Percentiles rank a stretch among this genome's conserved stretches.
These are phyloP conservation scores for Caloenas nicobarica DNA, from an alignment of 2,113 vertebrate species.

Conservation along the genomic window DNA sequence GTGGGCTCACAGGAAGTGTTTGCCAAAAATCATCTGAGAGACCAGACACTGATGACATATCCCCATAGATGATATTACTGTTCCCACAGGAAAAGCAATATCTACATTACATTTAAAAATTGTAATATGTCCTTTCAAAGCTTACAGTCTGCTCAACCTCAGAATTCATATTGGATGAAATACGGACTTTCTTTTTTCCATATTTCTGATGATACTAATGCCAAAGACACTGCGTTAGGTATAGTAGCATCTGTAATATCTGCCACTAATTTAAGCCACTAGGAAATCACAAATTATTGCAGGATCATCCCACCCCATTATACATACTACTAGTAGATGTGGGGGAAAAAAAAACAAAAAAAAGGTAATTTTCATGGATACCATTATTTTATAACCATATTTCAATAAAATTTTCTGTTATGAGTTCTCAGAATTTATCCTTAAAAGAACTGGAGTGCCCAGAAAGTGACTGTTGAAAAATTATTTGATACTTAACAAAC, in stretches of 20 bases:
- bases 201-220: neutral
- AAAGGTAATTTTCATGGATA: neutral
- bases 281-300: neutral
- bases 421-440: neutral
- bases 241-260: neutral
- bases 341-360: neutral
- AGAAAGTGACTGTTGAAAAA: neutral
- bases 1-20: neutral
- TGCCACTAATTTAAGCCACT: neutral
- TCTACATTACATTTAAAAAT: neutral
- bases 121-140: neutral
- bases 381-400: neutral
- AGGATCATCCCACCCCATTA: neutral
- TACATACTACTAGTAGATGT: neutral
- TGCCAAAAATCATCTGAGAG: neutral
- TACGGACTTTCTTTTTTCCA: neutral
- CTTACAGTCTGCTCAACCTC: neutral
- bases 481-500: neutral
- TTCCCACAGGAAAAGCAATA: neutral
- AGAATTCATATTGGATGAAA: neutral
- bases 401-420: neutral
- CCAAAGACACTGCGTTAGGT: neutral
- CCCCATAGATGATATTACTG: neutral
- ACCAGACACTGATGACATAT: neutral
- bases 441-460: neutral